Conservation (phyloP, 2,888 invertebrate genomes). For the Alloplasta piceator region DNA sequence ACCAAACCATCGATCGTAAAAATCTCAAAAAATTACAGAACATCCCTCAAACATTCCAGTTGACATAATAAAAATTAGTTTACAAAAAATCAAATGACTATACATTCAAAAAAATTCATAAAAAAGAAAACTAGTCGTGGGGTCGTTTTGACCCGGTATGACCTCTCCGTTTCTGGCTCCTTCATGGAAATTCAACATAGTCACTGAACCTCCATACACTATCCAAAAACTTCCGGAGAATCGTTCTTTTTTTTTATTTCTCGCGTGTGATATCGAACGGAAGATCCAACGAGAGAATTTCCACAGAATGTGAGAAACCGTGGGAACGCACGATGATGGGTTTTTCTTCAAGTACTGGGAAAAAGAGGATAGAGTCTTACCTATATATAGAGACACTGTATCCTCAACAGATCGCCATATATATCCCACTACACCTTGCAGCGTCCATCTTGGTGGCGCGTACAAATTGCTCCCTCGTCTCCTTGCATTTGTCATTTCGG, state of each 20-base stretch:
- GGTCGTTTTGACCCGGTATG: no score
- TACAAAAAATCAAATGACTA: no score
- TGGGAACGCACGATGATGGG: slow-evolving; percentile 22
- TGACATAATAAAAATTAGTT: no score
- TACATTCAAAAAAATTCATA: no score
- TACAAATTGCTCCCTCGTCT: slow-evolving; percentile 80
- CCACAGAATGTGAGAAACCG: not conserved
- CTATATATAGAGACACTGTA: slow-evolving; percentile 5
- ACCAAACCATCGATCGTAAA: no score
- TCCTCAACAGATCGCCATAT: not conserved
- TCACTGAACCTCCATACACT: not conserved
- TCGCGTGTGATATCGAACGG: slow-evolving; percentile 18
- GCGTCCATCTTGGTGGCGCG: slow-evolving; percentile 72
- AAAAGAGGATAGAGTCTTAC: slow-evolving; percentile 37
- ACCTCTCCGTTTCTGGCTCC: no score
- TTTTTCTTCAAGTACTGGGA: slow-evolving; percentile 34
- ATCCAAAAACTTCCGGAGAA: not conserved
- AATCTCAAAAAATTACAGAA: no score
- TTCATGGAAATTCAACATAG: no score
- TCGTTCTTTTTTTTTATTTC: slow-evolving; percentile 13
- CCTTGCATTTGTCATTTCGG: slow-evolving; percentile 80
- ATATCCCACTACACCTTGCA: slow-evolving; percentile 43
- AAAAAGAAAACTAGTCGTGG: no score
- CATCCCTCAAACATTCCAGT: no score
- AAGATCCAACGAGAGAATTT: slow-evolving; percentile 18